Conservation (phyloP, 1,140 invertebrate genomes). For the Apolygus lucorum region DNA sequence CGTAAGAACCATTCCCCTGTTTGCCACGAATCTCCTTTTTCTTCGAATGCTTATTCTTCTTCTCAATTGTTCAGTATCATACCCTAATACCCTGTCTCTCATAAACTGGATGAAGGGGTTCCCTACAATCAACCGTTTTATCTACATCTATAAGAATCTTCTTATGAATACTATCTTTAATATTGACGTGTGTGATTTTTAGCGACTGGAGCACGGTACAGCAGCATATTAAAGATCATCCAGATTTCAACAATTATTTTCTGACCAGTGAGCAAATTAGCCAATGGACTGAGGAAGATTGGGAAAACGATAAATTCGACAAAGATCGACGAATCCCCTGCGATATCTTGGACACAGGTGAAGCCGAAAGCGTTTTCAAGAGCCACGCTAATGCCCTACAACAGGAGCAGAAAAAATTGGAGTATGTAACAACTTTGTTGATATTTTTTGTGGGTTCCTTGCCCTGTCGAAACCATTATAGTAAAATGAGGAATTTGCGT, state of each 20-base stretch:
- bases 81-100: too few species aligned
- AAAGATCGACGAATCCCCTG: constrained; percentile 74
- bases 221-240: constrained; percentile 72
- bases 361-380: constrained; percentile 84
- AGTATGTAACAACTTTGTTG: constrained; percentile 54
- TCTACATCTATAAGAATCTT: too few species aligned
- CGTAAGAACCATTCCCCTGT: too few species aligned
- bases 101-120: too few species aligned
- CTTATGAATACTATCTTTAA: constrained; percentile 11
- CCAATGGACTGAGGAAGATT: constrained; percentile 69
- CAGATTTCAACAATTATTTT: constrained; percentile 85
- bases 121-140: too few species aligned
- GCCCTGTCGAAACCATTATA: too few species aligned
- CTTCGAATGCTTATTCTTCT: too few species aligned
- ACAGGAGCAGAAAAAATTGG: constrained; percentile 78
- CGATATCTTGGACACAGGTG: constrained; percentile 79
- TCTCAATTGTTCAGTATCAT: too few species aligned
- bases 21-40: too few species aligned
- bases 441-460: not conserved
- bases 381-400: constrained; percentile 85
- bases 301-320: constrained; percentile 48
- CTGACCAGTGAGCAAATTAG: constrained; percentile 69
- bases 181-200: constrained; percentile 32
- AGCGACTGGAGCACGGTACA: constrained; percentile 83
- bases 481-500: too few species aligned